Percentiles rank a stretch among this genome's conserved stretches.
These are phyloP conservation scores for Paralinhomoeus sp. DNA, from an alignment of 2,888 invertebrate species.

Conservation along the genomic window DNA sequence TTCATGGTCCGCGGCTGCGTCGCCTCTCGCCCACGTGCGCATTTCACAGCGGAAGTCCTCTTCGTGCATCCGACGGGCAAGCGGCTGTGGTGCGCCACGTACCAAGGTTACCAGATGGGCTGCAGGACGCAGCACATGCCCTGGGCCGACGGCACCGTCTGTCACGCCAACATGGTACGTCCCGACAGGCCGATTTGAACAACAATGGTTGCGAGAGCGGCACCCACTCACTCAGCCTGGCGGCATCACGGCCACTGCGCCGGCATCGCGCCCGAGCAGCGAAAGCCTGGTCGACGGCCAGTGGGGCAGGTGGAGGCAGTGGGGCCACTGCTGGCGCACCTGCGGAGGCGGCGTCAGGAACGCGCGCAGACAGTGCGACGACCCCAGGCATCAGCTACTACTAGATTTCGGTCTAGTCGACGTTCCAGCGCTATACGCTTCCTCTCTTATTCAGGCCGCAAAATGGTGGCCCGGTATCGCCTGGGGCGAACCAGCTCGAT, in stretches of 20 bases:
- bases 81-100: slow-evolving; percentile 51
- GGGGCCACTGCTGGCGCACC: slow-evolving; percentile 47
- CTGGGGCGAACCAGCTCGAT: slow-evolving; percentile 46
- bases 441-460: slow-evolving; percentile 25
- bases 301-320: slow-evolving; percentile 33
- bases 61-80: slow-evolving; percentile 42
- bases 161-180: slow-evolving; percentile 23
- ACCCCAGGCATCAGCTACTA: slow-evolving; percentile 37
- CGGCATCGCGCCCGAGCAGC: slow-evolving; percentile 28
- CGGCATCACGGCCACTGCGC: slow-evolving; percentile 53
- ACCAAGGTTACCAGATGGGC: slow-evolving; percentile 33
- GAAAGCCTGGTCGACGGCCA: slow-evolving; percentile 26
- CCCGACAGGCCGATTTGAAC: neutral
- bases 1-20: slow-evolving; percentile 30
- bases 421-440: slow-evolving; percentile 5
- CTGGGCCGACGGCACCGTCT: slow-evolving; percentile 68
- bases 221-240: slow-evolving; percentile 33
- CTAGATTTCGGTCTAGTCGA: no score
- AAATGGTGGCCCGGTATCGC: slow-evolving; percentile 45
- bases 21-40: neutral
- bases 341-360: slow-evolving; percentile 64
- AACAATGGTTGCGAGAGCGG: neutral
- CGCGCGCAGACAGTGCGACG: slow-evolving; percentile 48
- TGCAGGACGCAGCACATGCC: slow-evolving; percentile 60
- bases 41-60: neutral